Percentiles rank a stretch among this genome's conserved stretches.
Evolutionary conservation across 2,888 invertebrate species (phyloP).

Genomic region (Andrena trimmerana): DNA sequence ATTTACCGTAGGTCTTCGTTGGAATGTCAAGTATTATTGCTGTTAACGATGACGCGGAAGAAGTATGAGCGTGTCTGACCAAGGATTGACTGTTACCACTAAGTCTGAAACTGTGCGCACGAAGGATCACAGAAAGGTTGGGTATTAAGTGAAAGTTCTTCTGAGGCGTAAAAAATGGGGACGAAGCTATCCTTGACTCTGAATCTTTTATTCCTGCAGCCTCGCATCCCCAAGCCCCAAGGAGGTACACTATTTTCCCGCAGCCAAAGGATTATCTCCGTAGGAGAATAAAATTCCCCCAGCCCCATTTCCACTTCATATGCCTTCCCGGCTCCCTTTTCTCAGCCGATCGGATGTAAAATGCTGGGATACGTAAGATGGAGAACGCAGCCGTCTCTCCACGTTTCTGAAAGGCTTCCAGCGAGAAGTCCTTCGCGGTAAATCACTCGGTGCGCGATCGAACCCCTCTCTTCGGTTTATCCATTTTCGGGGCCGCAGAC

Average conservation of each 20-base stretch:
- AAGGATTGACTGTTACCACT: too few relatives aligned
- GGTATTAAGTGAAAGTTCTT: background rate
- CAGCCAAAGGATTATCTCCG: conserved; percentile 50
- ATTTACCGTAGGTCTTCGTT: background rate
- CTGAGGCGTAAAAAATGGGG: background rate
- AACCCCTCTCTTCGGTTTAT: conserved; percentile 59
- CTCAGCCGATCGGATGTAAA: conserved; percentile 50
- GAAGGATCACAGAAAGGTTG: background rate
- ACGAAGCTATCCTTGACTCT: conserved; percentile 4
- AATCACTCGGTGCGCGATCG: conserved; percentile 69
- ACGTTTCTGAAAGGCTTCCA: conserved; percentile 44
- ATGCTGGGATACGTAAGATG: conserved; percentile 38
- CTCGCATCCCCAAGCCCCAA: background rate
- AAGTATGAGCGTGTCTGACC: too few relatives aligned
- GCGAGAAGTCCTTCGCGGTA: conserved; percentile 62
- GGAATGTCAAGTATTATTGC: too few relatives aligned
- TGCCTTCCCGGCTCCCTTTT: background rate
- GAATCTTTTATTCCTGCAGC: conserved; percentile 41
- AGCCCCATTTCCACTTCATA: conserved; percentile 4
- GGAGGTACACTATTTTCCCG: conserved; percentile 36
- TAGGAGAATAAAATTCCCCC: conserved; percentile 50
- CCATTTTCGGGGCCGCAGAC: conserved; percentile 63
- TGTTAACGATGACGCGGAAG: too few relatives aligned
- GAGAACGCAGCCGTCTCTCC: conserved; percentile 43
- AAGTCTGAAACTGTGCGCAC: background rate